Percentiles rank a stretch among this genome's conserved stretches.
phyloP scores from a whole-genome alignment of 2,113 vertebrate genomes.

The Proteles cristata region DNA sequence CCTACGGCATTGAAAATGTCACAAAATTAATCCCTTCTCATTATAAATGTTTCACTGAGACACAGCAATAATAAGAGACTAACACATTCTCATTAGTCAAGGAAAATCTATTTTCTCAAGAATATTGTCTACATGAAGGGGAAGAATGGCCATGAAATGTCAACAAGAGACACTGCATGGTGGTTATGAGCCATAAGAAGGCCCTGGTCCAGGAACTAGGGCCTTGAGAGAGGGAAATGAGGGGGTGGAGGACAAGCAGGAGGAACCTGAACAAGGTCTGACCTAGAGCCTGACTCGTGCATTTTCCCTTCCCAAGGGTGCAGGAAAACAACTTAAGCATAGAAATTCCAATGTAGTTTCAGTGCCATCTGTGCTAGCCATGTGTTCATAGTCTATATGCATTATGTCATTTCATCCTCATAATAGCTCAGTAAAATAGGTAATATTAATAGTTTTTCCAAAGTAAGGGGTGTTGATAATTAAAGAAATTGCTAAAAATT shows the following conservation, averaged over 20 bases:
- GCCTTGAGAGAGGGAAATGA: not conserved
- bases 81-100: conserved; percentile 71
- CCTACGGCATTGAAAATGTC: conserved; percentile 54
- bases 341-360: not conserved
- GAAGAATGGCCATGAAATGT: conserved; percentile 3
- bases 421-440: not conserved
- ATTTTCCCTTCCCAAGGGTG: not conserved
- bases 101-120: conserved; percentile 61
- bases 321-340: not conserved
- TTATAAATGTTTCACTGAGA: conserved; percentile 68
- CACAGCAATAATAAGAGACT: conserved; percentile 27
- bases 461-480: not conserved
- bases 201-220: not conserved
- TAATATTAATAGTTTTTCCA: not conserved
- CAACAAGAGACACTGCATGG: not conserved
- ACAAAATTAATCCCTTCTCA: conserved; percentile 78
- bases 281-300: not conserved
- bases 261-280: not conserved
- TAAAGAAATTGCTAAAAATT: not conserved
- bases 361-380: not conserved
- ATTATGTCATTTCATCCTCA: not conserved
- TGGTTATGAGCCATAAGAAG: not conserved
- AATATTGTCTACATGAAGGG: conserved; percentile 55
- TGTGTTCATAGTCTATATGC: not conserved
- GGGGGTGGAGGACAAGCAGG: not conserved